Evolutionary conservation across 2,113 vertebrate genomes (phyloP).

Genomic region (Poecile atricapillus): DNA sequence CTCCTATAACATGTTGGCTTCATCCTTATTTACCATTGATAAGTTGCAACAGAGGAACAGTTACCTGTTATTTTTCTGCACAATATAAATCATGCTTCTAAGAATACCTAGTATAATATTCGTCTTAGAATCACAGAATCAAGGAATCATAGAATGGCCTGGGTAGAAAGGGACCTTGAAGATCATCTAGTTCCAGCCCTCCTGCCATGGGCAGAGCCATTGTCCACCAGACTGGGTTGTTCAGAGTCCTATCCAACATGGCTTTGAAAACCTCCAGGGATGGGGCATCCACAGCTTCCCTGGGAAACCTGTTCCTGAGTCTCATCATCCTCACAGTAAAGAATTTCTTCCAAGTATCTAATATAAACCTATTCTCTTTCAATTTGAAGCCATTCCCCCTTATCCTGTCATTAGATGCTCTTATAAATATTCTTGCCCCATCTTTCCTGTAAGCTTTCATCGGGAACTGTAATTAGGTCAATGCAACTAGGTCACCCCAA

Average conservation of each 20-base stretch:
- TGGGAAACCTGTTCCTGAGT: not conserved
- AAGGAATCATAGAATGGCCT: not conserved
- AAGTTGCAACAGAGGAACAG: not conserved
- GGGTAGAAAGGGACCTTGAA: not conserved
- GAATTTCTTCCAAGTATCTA: not conserved
- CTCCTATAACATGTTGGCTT: not conserved
- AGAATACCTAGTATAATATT: not conserved
- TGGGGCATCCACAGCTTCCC: not conserved
- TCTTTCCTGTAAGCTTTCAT: not conserved
- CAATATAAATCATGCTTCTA: not conserved
- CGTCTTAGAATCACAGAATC: not conserved
- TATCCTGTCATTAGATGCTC: not conserved
- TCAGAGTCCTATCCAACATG: not conserved
- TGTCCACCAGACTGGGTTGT: not conserved
- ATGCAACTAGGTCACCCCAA: fast-evolving
- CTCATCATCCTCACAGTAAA: not conserved
- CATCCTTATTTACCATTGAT: not conserved
- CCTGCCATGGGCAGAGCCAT: not conserved
- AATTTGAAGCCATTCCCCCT: not conserved
- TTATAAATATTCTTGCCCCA: not conserved
- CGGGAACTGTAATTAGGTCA: not conserved
- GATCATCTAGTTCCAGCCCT: not conserved
- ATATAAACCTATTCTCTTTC: not conserved
- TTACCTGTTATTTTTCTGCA: not conserved
- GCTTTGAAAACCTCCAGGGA: not conserved